Evolutionary conservation across 2,797 vertebrate genomes (phyloP).

Genomic region (Amazona finschi): DNA sequence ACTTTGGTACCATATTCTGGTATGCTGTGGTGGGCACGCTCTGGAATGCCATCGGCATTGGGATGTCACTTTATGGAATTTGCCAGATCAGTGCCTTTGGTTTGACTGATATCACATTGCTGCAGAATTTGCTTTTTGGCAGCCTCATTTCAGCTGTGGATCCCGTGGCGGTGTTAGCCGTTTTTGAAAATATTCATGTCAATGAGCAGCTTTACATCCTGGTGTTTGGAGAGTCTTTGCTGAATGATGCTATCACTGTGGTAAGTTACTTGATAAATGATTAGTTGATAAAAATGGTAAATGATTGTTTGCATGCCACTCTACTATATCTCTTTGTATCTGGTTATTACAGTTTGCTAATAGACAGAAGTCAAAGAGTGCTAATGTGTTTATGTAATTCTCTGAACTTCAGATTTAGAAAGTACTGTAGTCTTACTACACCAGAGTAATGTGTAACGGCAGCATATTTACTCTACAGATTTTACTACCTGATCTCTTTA

Average conservation of each 20-base stretch:
- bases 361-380: background rate
- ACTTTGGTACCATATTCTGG: conserved; percentile 94
- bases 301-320: background rate
- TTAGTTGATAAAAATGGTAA: background rate
- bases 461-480: background rate
- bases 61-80: conserved; percentile 90
- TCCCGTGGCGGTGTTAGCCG: conserved; percentile 90
- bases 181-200: conserved; percentile 94
- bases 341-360: background rate
- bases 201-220: conserved; percentile 97
- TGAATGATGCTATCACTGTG: conserved; percentile 96
- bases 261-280: conserved; percentile 76
- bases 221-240: conserved; percentile 93
- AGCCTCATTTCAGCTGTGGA: conserved; percentile 95
- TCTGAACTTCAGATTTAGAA: background rate
- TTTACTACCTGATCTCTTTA: background rate
- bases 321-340: background rate
- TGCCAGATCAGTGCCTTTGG: conserved; percentile 92
- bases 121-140: conserved; percentile 93
- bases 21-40: conserved; percentile 93
- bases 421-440: fast-evolving
- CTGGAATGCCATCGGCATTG: conserved; percentile 94
- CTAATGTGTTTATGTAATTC: background rate
- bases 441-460: background rate
- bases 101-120: conserved; percentile 89